Evolutionary conservation across 2,797 vertebrate species (phyloP).

Genomic region (Lithobates pipiens): DNA sequence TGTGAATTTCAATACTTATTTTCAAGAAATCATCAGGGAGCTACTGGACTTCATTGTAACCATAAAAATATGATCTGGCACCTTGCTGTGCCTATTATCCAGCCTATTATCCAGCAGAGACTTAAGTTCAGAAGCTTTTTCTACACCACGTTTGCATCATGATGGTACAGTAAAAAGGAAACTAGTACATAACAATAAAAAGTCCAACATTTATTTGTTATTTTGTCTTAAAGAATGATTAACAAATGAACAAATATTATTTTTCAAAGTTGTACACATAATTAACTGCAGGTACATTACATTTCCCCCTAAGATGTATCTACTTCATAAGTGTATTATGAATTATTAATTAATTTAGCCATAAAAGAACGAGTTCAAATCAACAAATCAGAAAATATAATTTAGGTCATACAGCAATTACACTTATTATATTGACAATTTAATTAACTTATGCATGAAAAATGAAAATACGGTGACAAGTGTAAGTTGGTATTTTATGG

Average conservation of each 20-base stretch:
- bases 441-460: conserved; percentile 40
- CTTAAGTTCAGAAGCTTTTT: not conserved
- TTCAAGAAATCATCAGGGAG: not conserved
- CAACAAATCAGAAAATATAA: conserved; percentile 43
- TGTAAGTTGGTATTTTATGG: conserved; percentile 41
- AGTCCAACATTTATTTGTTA: not conserved
- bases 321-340: conserved; percentile 32
- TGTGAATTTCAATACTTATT: not conserved
- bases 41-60: not conserved
- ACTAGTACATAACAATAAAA: not conserved
- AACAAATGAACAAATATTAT: not conserved
- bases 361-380: conserved; percentile 35
- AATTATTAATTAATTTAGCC: conserved; percentile 38
- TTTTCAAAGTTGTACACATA: not conserved
- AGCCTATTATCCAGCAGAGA: no score
- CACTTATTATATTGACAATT: conserved; percentile 52
- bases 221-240: not conserved
- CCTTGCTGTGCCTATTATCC: no score
- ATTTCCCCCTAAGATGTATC: not conserved
- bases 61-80: not conserved
- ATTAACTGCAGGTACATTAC: conserved; percentile 32
- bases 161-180: not conserved
- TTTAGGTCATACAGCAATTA: conserved; percentile 31
- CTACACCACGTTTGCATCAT: not conserved
- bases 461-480: conserved; percentile 5